Conservation (phyloP, 2,113 vertebrate species). For the Archocentrus centrarchus region DNA sequence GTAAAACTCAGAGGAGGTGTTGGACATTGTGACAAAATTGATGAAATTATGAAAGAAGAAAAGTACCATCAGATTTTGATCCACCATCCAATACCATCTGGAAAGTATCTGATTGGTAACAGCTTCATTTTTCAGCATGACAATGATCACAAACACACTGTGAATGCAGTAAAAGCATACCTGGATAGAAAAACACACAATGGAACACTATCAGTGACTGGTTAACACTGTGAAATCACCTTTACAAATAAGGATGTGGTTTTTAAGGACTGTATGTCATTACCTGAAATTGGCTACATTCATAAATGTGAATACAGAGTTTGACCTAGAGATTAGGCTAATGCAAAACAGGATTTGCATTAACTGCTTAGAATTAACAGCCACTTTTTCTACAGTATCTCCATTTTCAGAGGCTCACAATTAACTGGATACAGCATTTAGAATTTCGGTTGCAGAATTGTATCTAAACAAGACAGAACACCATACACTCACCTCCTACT, state of each 20-base stretch:
- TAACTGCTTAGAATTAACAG: background rate
- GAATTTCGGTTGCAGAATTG: background rate
- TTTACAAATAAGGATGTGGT: background rate
- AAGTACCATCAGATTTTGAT: background rate
- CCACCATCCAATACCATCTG: too few relatives aligned
- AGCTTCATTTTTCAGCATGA: too few relatives aligned
- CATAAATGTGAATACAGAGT: too few relatives aligned
- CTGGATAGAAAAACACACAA: background rate
- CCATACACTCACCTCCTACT: conserved; percentile 12
- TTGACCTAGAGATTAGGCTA: too few relatives aligned
- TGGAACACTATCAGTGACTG: too few relatives aligned
- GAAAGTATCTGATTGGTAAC: too few relatives aligned
- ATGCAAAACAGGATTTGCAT: background rate
- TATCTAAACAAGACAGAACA: conserved; percentile 13
- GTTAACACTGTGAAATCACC: background rate
- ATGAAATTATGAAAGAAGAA: background rate
- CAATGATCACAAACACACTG: background rate
- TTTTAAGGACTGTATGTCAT: too few relatives aligned
- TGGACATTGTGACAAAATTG: too few relatives aligned
- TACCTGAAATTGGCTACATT: too few relatives aligned
- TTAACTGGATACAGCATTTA: background rate
- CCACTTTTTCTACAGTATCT: background rate
- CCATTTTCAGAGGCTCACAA: background rate
- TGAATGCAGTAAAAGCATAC: background rate
- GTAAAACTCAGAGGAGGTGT: background rate